A percentile compares a stretch with the other conserved stretches of the same genome.
phyloP scores from a whole-genome alignment of 35 echinoderm and acorn worm genomes.

The Antedon bifida region DNA sequence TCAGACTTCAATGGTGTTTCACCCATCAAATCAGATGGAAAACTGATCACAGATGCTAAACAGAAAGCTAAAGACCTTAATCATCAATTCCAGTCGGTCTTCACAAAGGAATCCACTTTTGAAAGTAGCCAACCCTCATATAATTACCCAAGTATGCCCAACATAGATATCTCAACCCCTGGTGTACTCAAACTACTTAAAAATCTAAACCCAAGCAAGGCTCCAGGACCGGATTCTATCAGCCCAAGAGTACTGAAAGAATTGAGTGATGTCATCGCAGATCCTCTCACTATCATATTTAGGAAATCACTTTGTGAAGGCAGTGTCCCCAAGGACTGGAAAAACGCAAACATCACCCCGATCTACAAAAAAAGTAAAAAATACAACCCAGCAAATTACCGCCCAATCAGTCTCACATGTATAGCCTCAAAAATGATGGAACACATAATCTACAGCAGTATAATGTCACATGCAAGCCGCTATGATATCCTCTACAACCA shows the following conservation, averaged over 20 bases:
- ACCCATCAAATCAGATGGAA: too few species aligned
- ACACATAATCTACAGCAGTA: conserved; percentile 31
- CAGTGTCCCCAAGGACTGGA: conserved; percentile 33
- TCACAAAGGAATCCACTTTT: background rate
- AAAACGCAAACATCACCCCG: conserved; percentile 39
- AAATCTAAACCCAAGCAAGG: background rate
- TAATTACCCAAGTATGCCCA: background rate
- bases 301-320: background rate
- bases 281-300: conserved; percentile 1
- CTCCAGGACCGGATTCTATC: background rate
- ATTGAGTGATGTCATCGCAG: background rate
- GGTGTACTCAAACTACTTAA: background rate
- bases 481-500: conserved; percentile 16
- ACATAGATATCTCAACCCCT: background rate
- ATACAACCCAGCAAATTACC: conserved; percentile 21
- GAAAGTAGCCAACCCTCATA: background rate
- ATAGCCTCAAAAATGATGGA: conserved; percentile 38
- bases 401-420: conserved; percentile 27
- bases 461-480: conserved; percentile 9
- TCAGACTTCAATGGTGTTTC: too few species aligned
- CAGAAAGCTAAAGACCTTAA: too few species aligned
- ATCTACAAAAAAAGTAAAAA: conserved; percentile 47
- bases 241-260: background rate
- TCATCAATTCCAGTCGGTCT: too few species aligned
- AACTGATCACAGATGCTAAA: too few species aligned